Base-by-base conservation (phyloP, 2,113 vertebrate genomes). In the Piaya cayana region DNA sequence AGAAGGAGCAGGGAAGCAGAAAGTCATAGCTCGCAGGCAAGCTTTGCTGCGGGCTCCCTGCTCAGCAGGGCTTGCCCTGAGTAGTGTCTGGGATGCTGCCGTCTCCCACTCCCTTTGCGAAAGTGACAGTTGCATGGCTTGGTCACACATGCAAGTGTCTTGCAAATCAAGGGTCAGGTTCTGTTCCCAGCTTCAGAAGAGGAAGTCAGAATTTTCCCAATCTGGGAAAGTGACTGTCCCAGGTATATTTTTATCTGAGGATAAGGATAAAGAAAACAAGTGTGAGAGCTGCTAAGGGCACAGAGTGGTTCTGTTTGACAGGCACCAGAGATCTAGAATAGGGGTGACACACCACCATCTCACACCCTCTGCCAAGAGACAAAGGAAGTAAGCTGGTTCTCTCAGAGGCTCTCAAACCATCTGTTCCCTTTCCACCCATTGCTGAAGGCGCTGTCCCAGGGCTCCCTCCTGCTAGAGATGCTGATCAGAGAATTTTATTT, bases 21-120 rank as follows among this genome's bases (percentile, higher is more conserved):
- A 55, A 17, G 52, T 55, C 29, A 15, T 55, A 27, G 32, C 5
- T 29, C 12, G 2, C 0, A 0, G 15, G 11, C 30, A 30, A 64
- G 45, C 3, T 22, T 9, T 36, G 21, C 36, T 58, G 29, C 37
- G 42, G 63, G 26, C 17, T 62, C 32, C 34, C 18, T 17, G 3
- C 12, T 14, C 7, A 4, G 29, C 50, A 81, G 53, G 72, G 21
- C 34, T 78, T 29, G 42, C 9, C 25, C 53, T 1, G 2, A 72
- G 79, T 34, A 62, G 42, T 18, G 18, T 20, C 23, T 67, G 21
- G 20, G 8, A 4, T 52, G 59, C 30, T 83, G 26, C n/a, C 56
- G 12, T 50, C 49, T 59, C 53, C n/a, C 42, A 8, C 23, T 17
- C 49, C 34, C 58, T 68, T 72, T 64, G 74, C 42, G 34, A 81